Evolutionary conservation across 2,113 vertebrate genomes (phyloP).

Genomic region (Uropsilus gracilis): DNA sequence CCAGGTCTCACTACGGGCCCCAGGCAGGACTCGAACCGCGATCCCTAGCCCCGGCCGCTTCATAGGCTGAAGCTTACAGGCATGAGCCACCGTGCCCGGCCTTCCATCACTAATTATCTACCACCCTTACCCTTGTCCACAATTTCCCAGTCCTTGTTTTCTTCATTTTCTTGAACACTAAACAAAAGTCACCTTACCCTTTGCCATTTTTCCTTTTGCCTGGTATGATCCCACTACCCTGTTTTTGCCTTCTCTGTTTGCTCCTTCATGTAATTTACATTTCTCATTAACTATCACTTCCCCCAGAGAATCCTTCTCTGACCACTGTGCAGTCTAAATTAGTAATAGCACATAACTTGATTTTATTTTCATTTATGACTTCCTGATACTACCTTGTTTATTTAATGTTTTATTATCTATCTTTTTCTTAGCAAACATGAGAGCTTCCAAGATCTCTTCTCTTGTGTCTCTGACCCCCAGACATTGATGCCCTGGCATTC

Average conservation of each 20-base stretch:
- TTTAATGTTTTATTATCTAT: background rate
- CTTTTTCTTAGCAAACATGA: background rate
- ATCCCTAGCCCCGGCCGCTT: too few species aligned
- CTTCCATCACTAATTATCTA: background rate
- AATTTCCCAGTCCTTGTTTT: background rate
- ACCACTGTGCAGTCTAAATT: background rate
- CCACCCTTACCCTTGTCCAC: background rate
- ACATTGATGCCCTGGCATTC: background rate
- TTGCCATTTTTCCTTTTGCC: background rate
- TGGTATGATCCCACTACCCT: background rate
- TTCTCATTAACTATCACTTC: background rate
- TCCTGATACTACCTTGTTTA: background rate
- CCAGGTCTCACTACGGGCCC: too few species aligned
- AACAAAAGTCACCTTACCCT: background rate
- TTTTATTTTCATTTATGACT: constrained; percentile 26
- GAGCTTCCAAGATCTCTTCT: background rate
- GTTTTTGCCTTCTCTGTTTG: background rate
- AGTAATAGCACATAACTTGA: background rate
- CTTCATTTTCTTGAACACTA: background rate
- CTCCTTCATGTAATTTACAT: background rate
- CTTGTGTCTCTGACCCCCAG: background rate
- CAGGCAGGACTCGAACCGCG: too few species aligned
- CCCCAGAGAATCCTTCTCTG: background rate
- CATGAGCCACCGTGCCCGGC: too few species aligned
- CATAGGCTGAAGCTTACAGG: too few species aligned